These are phyloP conservation scores for Magallana ariakensis DNA, from an alignment of 1,140 invertebrate species.

Conservation along the genomic window DNA sequence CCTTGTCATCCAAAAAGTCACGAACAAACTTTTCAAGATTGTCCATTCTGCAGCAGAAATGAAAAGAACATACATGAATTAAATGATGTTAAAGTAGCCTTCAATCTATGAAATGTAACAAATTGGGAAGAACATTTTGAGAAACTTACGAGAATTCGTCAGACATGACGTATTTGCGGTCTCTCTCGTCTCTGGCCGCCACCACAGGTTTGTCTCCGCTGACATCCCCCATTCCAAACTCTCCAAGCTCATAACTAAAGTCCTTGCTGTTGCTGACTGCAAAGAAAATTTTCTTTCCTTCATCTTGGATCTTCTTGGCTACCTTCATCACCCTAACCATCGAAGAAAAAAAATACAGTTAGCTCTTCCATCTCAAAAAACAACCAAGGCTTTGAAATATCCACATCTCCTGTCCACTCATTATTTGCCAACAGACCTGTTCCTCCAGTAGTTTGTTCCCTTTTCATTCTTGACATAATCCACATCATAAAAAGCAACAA, in stretches of 20 bases:
- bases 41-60: constrained; percentile 86
- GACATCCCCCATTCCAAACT: constrained; percentile 92
- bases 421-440: constrained; percentile 85
- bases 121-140: not conserved
- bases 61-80: constrained; percentile 5
- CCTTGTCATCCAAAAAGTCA: constrained; percentile 89
- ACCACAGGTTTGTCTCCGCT: constrained; percentile 94
- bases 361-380: not conserved
- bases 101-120: not conserved
- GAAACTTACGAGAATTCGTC: constrained; percentile 91
- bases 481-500: constrained; percentile 95
- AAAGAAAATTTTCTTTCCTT: constrained; percentile 86
- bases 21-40: constrained; percentile 93
- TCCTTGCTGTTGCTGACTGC: constrained; percentile 92
- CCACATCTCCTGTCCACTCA: too few relatives aligned
- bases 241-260: constrained; percentile 85
- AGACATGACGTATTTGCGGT: constrained; percentile 94
- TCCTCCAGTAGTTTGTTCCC: constrained; percentile 99
- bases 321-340: constrained; percentile 79
- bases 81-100: not conserved
- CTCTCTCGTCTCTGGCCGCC: constrained; percentile 88
- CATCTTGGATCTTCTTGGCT: constrained; percentile 89
- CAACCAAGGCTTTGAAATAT: not conserved
- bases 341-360: constrained; percentile 23
- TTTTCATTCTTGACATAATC: constrained; percentile 98